Evolutionary conservation across 1,140 invertebrate species (phyloP).

Genomic region (Drosophila burlai): DNA sequence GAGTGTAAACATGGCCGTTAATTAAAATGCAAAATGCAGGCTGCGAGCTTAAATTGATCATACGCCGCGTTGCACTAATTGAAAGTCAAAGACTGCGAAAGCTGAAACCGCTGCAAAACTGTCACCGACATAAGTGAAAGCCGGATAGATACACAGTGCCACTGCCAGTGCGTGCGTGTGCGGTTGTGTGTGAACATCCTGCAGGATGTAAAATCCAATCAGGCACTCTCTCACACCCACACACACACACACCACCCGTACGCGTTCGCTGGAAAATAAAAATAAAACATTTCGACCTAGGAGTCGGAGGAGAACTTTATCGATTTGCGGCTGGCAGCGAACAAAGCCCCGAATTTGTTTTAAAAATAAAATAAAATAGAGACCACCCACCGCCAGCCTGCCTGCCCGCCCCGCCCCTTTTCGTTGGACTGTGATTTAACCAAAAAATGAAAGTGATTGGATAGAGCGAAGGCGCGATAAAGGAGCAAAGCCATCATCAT

Average conservation of each 20-base stretch:
- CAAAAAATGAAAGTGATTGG: constrained; percentile 42
- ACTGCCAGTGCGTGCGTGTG: not conserved
- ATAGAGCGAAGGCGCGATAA: constrained; percentile 5
- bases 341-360: constrained; percentile 53
- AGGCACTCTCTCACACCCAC: constrained; percentile 20
- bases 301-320: constrained; percentile 51
- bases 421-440: constrained; percentile 34
- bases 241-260: not conserved
- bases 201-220: constrained; percentile 58
- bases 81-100: constrained; percentile 48
- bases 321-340: constrained; percentile 42
- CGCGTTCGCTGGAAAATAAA: constrained; percentile 38
- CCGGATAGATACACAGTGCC: constrained; percentile 56
- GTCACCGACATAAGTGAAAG: constrained; percentile 44
- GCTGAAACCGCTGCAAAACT: constrained; percentile 42
- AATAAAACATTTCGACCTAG: constrained; percentile 52
- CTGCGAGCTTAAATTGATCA: constrained; percentile 41
- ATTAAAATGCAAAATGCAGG: constrained; percentile 42
- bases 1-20: constrained; percentile 16
- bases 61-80: constrained; percentile 64
- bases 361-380: constrained; percentile 49
- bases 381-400: not conserved
- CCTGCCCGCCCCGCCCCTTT: not conserved
- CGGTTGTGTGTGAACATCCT: constrained; percentile 27
- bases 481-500: constrained; percentile 8